Percentiles rank a stretch among this genome's conserved stretches.
These are phyloP conservation scores for Sycophila texana DNA, from an alignment of 2,888 invertebrate genomes.

Conservation along the genomic window DNA sequence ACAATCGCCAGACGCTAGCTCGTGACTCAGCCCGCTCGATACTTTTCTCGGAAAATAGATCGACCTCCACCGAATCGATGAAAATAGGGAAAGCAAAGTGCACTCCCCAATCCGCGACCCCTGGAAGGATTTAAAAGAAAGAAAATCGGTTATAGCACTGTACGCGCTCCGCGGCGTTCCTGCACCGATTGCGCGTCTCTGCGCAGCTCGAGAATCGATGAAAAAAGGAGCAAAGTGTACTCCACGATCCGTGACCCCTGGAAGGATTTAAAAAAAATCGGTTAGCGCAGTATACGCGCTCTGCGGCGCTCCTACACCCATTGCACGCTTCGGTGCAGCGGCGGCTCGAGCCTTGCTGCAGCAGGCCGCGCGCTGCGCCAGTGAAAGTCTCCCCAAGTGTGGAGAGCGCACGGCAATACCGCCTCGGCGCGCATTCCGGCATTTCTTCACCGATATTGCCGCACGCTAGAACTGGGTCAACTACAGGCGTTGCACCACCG, in stretches of 20 bases:
- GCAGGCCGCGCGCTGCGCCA: constrained; percentile 8
- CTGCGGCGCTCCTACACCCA: background rate
- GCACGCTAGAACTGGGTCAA: constrained; percentile 66
- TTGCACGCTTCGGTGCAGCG: background rate
- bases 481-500: constrained; percentile 67
- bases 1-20: constrained; percentile 11
- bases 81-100: background rate
- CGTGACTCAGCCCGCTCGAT: constrained; percentile 18
- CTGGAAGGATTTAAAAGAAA: too few species aligned
- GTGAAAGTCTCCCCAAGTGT: constrained; percentile 56
- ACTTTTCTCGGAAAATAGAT: background rate
- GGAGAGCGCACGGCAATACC: constrained; percentile 24
- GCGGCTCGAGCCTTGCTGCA: background rate
- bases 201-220: background rate
- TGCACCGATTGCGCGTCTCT: background rate
- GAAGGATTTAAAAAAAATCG: too few species aligned
- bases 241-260: too few species aligned
- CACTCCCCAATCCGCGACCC: too few species aligned
- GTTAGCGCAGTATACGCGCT: background rate
- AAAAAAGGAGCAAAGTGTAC: constrained; percentile 1
- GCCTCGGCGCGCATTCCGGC: constrained; percentile 50
- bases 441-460: constrained; percentile 58
- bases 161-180: background rate
- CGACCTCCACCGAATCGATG: background rate
- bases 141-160: too few species aligned